phyloP scores from a whole-genome alignment of 2,113 vertebrate genomes.

The Tragelaphus buxtoni region DNA sequence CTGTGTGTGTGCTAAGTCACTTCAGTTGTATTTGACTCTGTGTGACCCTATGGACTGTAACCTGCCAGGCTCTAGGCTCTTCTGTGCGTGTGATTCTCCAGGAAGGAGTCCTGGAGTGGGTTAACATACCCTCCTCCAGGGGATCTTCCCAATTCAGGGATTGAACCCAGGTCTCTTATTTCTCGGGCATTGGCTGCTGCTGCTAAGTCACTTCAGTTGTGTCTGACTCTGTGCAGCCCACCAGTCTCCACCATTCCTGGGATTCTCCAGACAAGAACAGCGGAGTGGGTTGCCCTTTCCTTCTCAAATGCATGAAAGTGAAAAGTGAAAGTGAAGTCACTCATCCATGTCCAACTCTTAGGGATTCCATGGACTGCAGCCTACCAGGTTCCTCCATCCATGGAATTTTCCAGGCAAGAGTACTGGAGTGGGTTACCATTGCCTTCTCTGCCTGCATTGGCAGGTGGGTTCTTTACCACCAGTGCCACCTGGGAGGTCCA shows the following conservation, averaged over 20 bases:
- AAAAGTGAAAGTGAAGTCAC: not conserved
- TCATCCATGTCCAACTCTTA: not conserved
- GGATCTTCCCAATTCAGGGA: not conserved
- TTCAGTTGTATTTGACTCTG: not conserved
- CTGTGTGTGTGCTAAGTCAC: not conserved
- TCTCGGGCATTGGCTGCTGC: not conserved
- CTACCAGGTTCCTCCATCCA: not conserved
- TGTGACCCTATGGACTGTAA: not conserved
- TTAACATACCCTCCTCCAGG: not conserved
- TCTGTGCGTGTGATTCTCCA: not conserved
- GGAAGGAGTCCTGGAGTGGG: not conserved
- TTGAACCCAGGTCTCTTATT: not conserved
- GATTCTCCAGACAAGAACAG: not conserved
- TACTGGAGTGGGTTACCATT: not conserved
- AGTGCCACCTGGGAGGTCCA: not conserved
- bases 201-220: not conserved
- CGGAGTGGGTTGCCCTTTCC: not conserved
- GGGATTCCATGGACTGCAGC: not conserved
- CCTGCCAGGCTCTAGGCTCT: not conserved
- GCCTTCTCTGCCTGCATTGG: rapidly evolving
- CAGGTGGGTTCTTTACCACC: not conserved
- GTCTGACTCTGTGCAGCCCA: not conserved
- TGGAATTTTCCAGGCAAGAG: not conserved
- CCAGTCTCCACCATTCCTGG: rapidly evolving
- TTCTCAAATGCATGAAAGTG: not conserved